A percentile compares a stretch with the other conserved stretches of the same genome.
phyloP scores from a whole-genome alignment of 2,888 invertebrate species.

The Beris morrisii region DNA sequence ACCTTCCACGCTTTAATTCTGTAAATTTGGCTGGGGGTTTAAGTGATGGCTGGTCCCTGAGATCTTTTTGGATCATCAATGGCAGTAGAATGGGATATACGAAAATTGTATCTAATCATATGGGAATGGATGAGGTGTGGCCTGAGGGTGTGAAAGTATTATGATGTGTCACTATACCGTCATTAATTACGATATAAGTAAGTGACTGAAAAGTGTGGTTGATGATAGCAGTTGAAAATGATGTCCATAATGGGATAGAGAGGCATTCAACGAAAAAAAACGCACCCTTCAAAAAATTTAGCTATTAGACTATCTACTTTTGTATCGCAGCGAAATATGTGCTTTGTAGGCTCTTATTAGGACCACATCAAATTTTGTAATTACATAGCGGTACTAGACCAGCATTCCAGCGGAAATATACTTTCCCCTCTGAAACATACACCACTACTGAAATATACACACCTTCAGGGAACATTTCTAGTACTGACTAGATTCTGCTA shows the following conservation, averaged over 20 bases:
- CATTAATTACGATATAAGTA: constrained; percentile 29
- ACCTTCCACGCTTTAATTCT: constrained; percentile 6
- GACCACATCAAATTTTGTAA: too few relatives aligned
- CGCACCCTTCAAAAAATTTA: too few relatives aligned
- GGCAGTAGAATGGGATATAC: background rate
- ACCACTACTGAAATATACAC: too few relatives aligned
- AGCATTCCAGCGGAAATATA: too few relatives aligned
- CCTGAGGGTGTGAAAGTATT: constrained; percentile 29
- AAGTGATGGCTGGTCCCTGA: constrained; percentile 21
- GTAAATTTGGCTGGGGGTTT: background rate
- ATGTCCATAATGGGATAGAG: background rate
- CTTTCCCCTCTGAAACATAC: too few relatives aligned
- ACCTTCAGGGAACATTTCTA: too few relatives aligned
- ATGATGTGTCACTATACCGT: constrained; percentile 21
- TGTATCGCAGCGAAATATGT: too few relatives aligned
- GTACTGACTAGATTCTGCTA: too few relatives aligned
- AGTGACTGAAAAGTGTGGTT: constrained; percentile 12
- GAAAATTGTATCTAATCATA: constrained; percentile 15
- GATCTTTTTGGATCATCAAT: constrained; percentile 19
- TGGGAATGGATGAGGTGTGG: constrained; percentile 25
- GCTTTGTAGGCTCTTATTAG: too few relatives aligned
- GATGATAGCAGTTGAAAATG: constrained; percentile 5
- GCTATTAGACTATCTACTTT: too few relatives aligned
- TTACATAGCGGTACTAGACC: too few relatives aligned
- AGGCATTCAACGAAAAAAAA: too few relatives aligned